Percentiles rank a stretch among this genome's conserved stretches.
phyloP scores from a whole-genome alignment of 2,113 vertebrate genomes.

The Anas platyrhynchos region DNA sequence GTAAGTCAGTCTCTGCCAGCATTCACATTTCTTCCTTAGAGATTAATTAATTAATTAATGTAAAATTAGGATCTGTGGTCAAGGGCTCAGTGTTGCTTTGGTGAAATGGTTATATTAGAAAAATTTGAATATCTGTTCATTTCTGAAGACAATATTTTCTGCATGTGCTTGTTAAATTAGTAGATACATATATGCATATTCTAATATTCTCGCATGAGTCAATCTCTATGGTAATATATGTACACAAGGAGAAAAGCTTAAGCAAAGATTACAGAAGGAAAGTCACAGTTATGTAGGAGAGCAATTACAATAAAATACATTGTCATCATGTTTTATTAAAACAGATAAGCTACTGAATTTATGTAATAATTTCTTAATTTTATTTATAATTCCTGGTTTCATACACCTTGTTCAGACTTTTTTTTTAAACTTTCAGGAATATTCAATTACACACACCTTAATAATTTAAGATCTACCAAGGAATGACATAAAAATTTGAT shows the following conservation, averaged over 20 bases:
- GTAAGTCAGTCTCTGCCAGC: neutral
- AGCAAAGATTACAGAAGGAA: neutral
- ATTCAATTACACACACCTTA: neutral
- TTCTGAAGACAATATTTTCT: neutral
- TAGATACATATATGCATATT: neutral
- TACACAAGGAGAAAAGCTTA: neutral
- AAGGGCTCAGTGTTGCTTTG: neutral
- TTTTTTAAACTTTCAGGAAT: neutral
- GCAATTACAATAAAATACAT: neutral
- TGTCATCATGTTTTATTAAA: neutral
- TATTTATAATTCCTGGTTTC: neutral
- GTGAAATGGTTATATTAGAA: neutral
- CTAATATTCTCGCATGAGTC: neutral
- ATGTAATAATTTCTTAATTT: neutral
- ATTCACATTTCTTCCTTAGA: neutral
- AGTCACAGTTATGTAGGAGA: neutral
- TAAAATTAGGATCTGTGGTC: too few species aligned
- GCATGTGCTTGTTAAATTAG: neutral
- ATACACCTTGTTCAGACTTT: neutral
- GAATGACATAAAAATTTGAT: neutral
- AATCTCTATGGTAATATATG: neutral
- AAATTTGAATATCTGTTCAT: neutral
- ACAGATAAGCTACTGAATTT: neutral
- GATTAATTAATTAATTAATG: too few species aligned
- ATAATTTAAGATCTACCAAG: neutral